Evolutionary conservation across 2,113 vertebrate species (phyloP).

Genomic region (Anarhynchus alexandrinus): DNA sequence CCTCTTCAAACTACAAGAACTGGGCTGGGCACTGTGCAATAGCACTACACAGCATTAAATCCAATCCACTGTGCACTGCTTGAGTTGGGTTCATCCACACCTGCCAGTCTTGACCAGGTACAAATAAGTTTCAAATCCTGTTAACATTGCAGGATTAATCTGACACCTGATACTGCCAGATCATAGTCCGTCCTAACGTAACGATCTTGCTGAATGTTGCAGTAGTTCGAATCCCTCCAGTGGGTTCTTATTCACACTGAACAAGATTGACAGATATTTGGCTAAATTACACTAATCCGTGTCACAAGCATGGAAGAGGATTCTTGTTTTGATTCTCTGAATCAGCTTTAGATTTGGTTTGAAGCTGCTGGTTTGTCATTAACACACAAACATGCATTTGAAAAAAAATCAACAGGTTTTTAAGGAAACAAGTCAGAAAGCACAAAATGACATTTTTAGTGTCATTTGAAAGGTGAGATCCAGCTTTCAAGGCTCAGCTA

Average conservation of each 20-base stretch:
- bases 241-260: not conserved
- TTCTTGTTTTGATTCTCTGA: not conserved
- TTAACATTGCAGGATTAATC: not conserved
- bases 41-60: fast-evolving
- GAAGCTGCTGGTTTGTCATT: not conserved
- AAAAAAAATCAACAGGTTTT: not conserved
- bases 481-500: not conserved
- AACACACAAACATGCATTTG: not conserved
- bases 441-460: not conserved
- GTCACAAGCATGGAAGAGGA: not conserved
- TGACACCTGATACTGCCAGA: not conserved
- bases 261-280: not conserved
- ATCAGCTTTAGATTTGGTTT: not conserved
- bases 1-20: not conserved
- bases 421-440: not conserved
- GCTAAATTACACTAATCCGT: slow-evolving; percentile 23
- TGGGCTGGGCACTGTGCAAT: not conserved
- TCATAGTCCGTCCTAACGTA: not conserved
- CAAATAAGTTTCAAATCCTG: not conserved
- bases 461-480: not conserved
- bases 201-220: not conserved
- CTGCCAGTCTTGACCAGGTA: not conserved
- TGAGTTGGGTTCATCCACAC: not conserved
- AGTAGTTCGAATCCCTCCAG: not conserved
- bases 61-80: not conserved